Evolutionary conservation across 2,797 vertebrate genomes (phyloP), one percentile per base, ranked within the genome.

Genomic region (Poecilia velifera): DNA sequence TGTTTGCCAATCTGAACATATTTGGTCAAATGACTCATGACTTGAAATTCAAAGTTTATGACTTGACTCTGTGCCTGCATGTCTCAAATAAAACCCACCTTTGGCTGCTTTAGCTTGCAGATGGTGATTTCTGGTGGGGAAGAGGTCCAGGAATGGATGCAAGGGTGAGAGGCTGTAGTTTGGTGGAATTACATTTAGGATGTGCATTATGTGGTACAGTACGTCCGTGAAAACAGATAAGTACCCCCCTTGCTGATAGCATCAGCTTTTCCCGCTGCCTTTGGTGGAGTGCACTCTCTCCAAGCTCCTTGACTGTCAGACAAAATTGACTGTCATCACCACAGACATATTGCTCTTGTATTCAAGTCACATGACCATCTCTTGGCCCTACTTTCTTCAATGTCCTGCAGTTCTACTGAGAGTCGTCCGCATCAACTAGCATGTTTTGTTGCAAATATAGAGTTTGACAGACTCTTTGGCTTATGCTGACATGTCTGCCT

Each of bases 271-370:
- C 72, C 72, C 36, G 77, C 83, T 39, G 81, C 77, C 79, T 75
- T 82, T 68, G 31, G 73, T 62, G 22, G 86, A 90, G 90, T 68
- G 76, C 49, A 59, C 80, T 39, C 82, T 85, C 82, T 85, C 79
- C 73, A 68, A 86, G 78, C 80, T 84, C 77, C 74, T 88, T 78
- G 85, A 90, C 82, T 91, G 78, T 3, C 81, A 76, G 72, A 88
- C 87, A 89, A 90, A 70, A 92, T 88, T 91, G 88, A 92, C 84
- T 81, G 84, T 90, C 91, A 93, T 93, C 86, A 78, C 66, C 90
- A 75, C 75, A 89, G 91, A 83, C 90, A 87, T 22, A 80, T 73
- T 62, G 79, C 79, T 89, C 80, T 72, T 84, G 87, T 76, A 87
- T 93, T 94, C 87, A 72, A 66, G 25, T 88, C 88, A 93, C 89